Conservation (phyloP, 2,797 vertebrate genomes). For the Meriones psammophilus region DNA sequence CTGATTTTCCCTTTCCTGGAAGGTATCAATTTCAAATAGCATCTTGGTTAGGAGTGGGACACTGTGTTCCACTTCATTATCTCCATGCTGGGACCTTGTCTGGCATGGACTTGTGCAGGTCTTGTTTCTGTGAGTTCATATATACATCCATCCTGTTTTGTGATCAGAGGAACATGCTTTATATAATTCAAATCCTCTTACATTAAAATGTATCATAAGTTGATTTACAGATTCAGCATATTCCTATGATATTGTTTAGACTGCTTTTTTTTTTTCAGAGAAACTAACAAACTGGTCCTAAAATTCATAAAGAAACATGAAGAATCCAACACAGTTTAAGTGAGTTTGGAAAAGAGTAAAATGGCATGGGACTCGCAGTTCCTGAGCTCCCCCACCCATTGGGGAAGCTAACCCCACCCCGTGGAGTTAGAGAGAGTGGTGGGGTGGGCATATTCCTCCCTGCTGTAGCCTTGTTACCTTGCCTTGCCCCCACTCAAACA, state of each 20-base stretch:
- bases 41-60: not conserved
- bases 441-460: not conserved
- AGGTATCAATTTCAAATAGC: not conserved
- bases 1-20: not conserved
- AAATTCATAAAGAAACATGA: not conserved
- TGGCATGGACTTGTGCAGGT: not conserved
- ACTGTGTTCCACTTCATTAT: not conserved
- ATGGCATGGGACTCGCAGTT: not conserved
- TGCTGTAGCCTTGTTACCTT: not conserved
- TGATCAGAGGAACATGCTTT: not conserved
- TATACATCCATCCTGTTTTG: not conserved
- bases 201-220: not conserved
- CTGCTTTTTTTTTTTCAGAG: not conserved
- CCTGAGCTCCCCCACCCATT: not conserved
- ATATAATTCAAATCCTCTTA: not conserved
- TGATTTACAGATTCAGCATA: not conserved
- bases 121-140: not conserved
- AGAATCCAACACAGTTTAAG: not conserved
- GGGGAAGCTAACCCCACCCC: not conserved
- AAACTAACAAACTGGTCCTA: not conserved
- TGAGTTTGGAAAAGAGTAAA: not conserved
- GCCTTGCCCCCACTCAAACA: not conserved
- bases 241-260: not conserved
- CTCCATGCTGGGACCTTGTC: not conserved
- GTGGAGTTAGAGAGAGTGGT: no score